Evolutionary conservation across 2,113 vertebrate genomes (phyloP).

Genomic region (Dunckerocampus dactyliophorus): DNA sequence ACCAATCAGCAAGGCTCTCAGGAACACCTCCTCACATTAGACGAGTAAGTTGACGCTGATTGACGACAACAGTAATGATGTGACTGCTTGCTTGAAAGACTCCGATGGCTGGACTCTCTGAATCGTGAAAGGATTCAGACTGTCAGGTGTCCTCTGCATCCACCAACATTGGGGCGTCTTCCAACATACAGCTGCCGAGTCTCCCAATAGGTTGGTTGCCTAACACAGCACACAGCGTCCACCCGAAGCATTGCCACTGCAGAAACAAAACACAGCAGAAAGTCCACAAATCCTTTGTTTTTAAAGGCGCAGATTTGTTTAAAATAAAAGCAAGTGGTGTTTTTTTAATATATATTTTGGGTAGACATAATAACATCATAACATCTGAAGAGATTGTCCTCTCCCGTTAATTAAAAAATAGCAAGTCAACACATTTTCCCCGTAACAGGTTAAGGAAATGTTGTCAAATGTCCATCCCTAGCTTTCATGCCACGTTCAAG

Average conservation of each 20-base stretch:
- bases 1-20: conserved; percentile 74
- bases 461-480: too few species aligned
- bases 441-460: too few species aligned
- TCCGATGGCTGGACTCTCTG: conserved; percentile 7
- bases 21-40: conserved; percentile 69
- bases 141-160: conserved; percentile 18
- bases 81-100: conserved; percentile 36
- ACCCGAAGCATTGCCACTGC: conserved; percentile 7
- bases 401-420: too few species aligned
- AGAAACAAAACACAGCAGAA: not conserved
- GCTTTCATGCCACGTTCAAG: too few species aligned
- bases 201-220: conserved; percentile 2
- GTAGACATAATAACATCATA: too few species aligned
- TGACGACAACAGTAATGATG: conserved; percentile 62
- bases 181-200: conserved; percentile 18
- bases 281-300: too few species aligned
- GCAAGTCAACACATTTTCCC: too few species aligned
- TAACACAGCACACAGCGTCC: not conserved
- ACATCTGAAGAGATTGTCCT: too few species aligned
- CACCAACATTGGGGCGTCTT: conserved; percentile 21
- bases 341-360: too few species aligned
- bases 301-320: too few species aligned
- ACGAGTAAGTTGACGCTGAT: conserved; percentile 47
- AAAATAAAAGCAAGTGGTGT: too few species aligned
- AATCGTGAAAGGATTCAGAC: not conserved